These are phyloP conservation scores for Leptosomus discolor DNA, from an alignment of 2,113 vertebrate genomes.

Conservation along the genomic window DNA sequence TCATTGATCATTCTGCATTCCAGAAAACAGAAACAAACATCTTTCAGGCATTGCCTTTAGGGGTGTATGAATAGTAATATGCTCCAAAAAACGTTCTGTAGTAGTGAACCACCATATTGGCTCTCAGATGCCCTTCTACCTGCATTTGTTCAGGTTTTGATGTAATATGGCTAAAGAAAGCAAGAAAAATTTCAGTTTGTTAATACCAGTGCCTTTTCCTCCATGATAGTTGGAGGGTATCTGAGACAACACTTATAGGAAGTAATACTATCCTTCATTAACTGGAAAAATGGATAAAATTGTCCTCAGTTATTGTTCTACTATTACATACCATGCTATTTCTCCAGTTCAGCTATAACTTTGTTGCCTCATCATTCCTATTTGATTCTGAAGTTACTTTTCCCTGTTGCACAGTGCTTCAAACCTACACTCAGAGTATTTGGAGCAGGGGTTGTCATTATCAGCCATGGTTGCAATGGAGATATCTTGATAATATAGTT, in stretches of 20 bases:
- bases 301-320: background rate
- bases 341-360: background rate
- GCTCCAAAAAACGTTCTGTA: background rate
- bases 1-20: background rate
- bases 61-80: background rate
- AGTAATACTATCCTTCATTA: background rate
- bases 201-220: background rate
- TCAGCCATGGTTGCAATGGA: background rate
- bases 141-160: background rate
- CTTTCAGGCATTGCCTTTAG: background rate
- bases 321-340: background rate
- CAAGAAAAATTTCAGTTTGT: background rate
- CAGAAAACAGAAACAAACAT: background rate
- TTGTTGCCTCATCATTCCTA: background rate
- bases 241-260: background rate
- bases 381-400: background rate
- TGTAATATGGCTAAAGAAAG: background rate
- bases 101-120: background rate
- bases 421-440: background rate
- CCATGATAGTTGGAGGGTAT: background rate
- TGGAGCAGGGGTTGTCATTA: background rate
- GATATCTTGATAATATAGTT: background rate
- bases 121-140: background rate
- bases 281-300: background rate
- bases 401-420: background rate